Percentiles rank a stretch among this genome's conserved stretches.
phyloP scores from a whole-genome alignment of 1,140 invertebrate genomes.

The Bombyx mori region ASM3026992v2 NC_085124.1:6536501-6537000 shows the following conservation, averaged over 20 bases:
- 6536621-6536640: no score
- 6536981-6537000: no score
- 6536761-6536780: conserved; percentile 73
- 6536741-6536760: conserved; percentile 80
- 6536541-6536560: no score
- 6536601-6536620: no score
- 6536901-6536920: conserved; percentile 80
- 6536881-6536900: conserved; percentile 91
- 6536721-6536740: conserved; percentile 80
- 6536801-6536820: conserved; percentile 82
- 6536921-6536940: no score
- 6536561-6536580: no score
- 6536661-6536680: neutral
- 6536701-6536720: conserved; percentile 76
- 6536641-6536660: no score
- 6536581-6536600: no score
- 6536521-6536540: no score
- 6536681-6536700: neutral
- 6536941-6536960: no score
- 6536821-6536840: conserved; percentile 87
- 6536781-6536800: conserved; percentile 78
- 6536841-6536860: conserved; percentile 89
- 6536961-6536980: no score
- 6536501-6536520: no score
- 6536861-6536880: conserved; percentile 83